These are phyloP conservation scores for Oryctes rhinoceros DNA, from an alignment of 1,140 invertebrate genomes.

Conservation along the genomic window DNA sequence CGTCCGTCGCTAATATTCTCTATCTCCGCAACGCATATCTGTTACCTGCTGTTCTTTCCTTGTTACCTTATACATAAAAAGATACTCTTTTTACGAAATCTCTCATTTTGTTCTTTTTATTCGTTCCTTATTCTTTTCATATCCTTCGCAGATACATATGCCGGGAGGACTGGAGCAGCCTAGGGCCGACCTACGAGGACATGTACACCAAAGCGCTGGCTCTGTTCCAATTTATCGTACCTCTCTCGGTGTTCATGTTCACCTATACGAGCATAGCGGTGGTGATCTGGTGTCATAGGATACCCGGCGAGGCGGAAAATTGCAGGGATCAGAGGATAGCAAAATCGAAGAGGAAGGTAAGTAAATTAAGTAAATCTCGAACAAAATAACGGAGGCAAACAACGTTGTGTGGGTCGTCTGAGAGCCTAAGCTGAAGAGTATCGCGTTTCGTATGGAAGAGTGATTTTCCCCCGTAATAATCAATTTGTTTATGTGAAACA, in stretches of 20 bases:
- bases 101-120: neutral
- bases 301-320: conserved; percentile 86
- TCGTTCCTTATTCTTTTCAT: neutral
- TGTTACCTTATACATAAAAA: neutral
- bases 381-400: too few species aligned
- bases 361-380: conserved; percentile 42
- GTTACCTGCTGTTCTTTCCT: neutral
- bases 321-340: conserved; percentile 82
- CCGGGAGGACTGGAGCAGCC: conserved; percentile 69
- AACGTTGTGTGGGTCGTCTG: too few species aligned
- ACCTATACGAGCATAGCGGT: conserved; percentile 88
- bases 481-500: too few species aligned
- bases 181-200: conserved; percentile 48
- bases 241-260: conserved; percentile 82
- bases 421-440: too few species aligned
- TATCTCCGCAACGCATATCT: neutral
- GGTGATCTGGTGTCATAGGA: conserved; percentile 87
- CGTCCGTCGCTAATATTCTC: neutral
- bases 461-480: too few species aligned
- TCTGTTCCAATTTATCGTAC: conserved; percentile 86
- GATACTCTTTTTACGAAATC: neutral
- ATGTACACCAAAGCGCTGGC: conserved; percentile 80
- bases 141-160: conserved; percentile 69
- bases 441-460: too few species aligned
- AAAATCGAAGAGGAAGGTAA: conserved; percentile 88